These are phyloP conservation scores for Coenonympha arcania DNA, from an alignment of 2,888 invertebrate genomes.

Conservation along the genomic window DNA sequence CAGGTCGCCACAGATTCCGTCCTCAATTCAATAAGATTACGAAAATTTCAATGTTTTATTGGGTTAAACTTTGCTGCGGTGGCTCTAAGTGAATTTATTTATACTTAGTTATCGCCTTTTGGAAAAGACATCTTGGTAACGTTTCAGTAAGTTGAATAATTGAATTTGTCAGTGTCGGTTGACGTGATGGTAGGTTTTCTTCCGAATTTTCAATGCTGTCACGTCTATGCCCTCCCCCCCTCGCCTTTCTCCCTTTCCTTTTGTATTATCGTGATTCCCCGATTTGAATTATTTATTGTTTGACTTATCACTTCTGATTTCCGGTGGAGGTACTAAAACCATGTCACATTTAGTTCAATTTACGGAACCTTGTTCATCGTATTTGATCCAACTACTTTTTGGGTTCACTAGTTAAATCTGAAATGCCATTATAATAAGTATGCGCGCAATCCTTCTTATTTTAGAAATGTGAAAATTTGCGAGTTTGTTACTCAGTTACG, in stretches of 20 bases:
- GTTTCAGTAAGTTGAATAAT: conserved; percentile 73
- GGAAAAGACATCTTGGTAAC: conserved; percentile 72
- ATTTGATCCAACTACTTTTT: too few relatives aligned
- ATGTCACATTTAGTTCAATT: not conserved
- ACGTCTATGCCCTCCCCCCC: conserved; percentile 51
- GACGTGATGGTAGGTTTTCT: conserved; percentile 70
- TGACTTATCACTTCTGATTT: conserved; percentile 51
- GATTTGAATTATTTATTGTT: conserved; percentile 72
- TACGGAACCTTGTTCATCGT: not conserved
- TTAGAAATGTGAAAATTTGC: too few relatives aligned
- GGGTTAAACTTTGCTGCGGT: conserved; percentile 73
- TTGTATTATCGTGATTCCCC: conserved; percentile 65
- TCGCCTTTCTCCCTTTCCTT: conserved; percentile 37
- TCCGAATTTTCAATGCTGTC: conserved; percentile 62
- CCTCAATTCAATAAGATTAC: conserved; percentile 66
- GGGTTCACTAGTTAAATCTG: too few relatives aligned
- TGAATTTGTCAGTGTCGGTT: conserved; percentile 72
- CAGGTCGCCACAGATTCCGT: conserved; percentile 53
- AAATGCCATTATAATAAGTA: too few relatives aligned
- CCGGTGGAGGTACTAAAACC: not conserved
- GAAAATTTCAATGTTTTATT: conserved; percentile 72
- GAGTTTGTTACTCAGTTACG: too few relatives aligned
- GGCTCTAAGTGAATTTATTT: conserved; percentile 72
- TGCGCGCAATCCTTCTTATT: too few relatives aligned
- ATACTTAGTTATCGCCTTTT: conserved; percentile 71